Conservation (phyloP, 30 jellyfish, hydroid and myxozoan genomes). For the Sanderia malayensis region DNA sequence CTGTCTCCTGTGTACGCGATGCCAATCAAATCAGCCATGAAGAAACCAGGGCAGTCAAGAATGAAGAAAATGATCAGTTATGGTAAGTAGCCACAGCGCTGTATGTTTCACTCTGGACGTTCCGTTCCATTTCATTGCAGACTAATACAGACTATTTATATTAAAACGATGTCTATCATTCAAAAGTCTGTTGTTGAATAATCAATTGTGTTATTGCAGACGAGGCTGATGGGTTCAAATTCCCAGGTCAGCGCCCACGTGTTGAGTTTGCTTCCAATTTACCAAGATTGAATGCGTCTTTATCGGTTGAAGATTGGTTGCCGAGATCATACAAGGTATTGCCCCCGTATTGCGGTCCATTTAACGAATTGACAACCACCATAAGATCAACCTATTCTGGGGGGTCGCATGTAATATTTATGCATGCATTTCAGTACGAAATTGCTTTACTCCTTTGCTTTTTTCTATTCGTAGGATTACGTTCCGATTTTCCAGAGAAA, state of each 20-base stretch:
- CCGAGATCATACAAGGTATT: conserved; percentile 68
- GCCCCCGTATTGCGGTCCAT: too few species aligned
- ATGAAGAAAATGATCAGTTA: conserved; percentile 38
- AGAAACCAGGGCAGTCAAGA: conserved; percentile 59
- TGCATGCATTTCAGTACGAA: too few species aligned
- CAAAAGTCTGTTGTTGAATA: too few species aligned
- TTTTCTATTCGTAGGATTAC: conserved; percentile 42
- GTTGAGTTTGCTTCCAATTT: conserved; percentile 68
- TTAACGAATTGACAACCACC: too few species aligned
- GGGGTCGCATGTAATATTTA: too few species aligned
- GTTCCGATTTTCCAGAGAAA: conserved; percentile 67
- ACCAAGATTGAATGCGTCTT: conserved; percentile 78
- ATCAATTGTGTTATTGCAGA: conserved; percentile 29
- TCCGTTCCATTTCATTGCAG: too few species aligned
- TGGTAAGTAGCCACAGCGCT: too few species aligned
- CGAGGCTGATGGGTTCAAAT: conserved; percentile 65
- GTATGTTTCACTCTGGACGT: too few species aligned
- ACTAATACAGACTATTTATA: too few species aligned
- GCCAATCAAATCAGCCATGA: conserved; percentile 70
- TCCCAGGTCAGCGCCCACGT: conserved; percentile 71
- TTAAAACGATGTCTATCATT: too few species aligned
- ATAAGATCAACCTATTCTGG: too few species aligned
- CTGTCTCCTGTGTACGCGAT: conserved; percentile 12
- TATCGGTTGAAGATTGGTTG: conserved; percentile 90
- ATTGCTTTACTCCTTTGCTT: too few species aligned